Evolutionary conservation across 2,888 invertebrate species (phyloP).

Genomic region (Mythimna impura): DNA sequence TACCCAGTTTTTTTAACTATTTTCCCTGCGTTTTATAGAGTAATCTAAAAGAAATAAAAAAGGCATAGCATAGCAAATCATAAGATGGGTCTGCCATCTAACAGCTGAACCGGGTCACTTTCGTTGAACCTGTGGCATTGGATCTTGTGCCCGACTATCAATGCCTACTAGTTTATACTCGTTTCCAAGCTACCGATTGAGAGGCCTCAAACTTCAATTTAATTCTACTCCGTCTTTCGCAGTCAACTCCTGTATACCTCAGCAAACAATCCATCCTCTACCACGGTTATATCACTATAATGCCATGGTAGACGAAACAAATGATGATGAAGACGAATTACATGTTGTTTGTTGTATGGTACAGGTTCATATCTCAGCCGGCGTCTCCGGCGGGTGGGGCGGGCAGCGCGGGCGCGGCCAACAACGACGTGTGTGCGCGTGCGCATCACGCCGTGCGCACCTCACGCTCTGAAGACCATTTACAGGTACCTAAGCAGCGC

Average conservation of each 20-base stretch:
- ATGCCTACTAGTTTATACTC: neutral
- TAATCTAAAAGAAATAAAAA: too few species aligned
- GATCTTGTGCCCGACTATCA: too few species aligned
- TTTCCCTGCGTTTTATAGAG: too few species aligned
- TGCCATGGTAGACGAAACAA: neutral
- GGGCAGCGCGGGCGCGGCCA: constrained; percentile 64
- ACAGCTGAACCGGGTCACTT: too few species aligned
- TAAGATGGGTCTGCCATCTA: too few species aligned
- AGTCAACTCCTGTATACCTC: too few species aligned
- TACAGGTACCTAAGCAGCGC: constrained; percentile 90
- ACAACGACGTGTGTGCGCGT: constrained; percentile 80
- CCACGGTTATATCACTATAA: neutral
- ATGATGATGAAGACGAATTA: too few species aligned
- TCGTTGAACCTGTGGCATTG: too few species aligned
- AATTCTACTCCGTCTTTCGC: neutral
- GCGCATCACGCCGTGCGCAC: constrained; percentile 94
- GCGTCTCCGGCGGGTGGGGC: constrained; percentile 84
- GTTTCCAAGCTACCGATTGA: neutral
- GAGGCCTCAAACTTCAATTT: neutral
- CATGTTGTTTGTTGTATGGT: constrained; percentile 8
- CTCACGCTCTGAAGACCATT: constrained; percentile 97
- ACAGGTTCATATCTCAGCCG: constrained; percentile 88
- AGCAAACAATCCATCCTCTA: neutral
- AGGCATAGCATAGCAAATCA: too few species aligned
- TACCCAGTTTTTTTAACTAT: too few species aligned